Conservation (phyloP, 2,797 vertebrate species). For the Galago senegalensis region DNA sequence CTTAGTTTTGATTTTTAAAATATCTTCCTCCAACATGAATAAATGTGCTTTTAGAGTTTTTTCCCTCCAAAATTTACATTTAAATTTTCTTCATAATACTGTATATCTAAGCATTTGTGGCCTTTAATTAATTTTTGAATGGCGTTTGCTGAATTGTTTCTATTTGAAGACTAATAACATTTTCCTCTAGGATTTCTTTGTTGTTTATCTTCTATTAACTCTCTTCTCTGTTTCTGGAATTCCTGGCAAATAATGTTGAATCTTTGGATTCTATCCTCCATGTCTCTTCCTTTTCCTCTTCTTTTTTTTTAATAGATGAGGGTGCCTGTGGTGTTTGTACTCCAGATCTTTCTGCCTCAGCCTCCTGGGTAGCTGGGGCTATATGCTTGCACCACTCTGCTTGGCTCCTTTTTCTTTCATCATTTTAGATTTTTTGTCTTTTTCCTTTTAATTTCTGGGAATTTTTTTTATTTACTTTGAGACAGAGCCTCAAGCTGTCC, state of each 20-base stretch:
- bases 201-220: not conserved
- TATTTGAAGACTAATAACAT: not conserved
- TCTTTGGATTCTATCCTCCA: not conserved
- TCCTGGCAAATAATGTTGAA: not conserved
- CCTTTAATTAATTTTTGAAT: not conserved
- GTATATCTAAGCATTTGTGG: not conserved
- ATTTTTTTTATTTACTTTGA: too few species aligned
- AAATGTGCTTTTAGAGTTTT: not conserved
- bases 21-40: not conserved
- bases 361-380: not conserved
- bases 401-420: not conserved
- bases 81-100: not conserved
- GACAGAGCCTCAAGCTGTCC: too few species aligned
- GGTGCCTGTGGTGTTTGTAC: not conserved
- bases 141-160: not conserved
- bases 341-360: not conserved
- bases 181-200: not conserved
- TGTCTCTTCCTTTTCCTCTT: not conserved
- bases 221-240: not conserved
- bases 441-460: not conserved
- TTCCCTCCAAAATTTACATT: not conserved
- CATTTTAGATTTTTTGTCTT: slow-evolving; percentile 29
- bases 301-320: not conserved
- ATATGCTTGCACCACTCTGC: not conserved
- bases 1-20: not conserved